Percentiles rank a stretch among this genome's conserved stretches.
These are phyloP conservation scores for Blera fallax DNA, from an alignment of 2,888 invertebrate species.

Conservation along the genomic window DNA sequence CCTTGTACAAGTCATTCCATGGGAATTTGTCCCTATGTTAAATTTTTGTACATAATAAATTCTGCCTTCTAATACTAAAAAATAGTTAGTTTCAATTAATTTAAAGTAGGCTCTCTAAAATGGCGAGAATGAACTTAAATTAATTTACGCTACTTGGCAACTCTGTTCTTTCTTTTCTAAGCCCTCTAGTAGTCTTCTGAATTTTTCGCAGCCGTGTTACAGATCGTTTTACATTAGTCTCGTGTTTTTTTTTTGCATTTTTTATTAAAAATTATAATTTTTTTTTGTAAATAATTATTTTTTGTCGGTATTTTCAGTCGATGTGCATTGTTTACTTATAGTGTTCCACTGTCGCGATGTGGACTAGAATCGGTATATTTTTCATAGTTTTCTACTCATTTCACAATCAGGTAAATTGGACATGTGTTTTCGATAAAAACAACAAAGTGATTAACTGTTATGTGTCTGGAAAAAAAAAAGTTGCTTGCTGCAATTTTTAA, in stretches of 20 bases:
- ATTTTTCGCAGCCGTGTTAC: neutral
- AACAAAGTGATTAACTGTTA: neutral
- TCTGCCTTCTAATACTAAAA: no score
- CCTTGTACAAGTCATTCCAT: no score
- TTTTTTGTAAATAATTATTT: neutral
- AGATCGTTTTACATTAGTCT: neutral
- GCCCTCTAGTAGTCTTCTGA: neutral
- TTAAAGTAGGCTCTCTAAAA: no score
- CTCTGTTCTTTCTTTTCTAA: neutral
- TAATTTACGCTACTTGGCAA: neutral
- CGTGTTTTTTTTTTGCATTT: neutral
- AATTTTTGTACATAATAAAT: no score
- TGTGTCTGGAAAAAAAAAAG: neutral
- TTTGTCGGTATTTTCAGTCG: neutral
- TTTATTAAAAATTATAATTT: neutral
- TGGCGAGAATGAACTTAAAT: no score
- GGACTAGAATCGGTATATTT: constrained; percentile 10
- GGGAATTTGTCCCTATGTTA: no score
- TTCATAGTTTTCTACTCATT: neutral
- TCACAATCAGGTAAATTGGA: neutral
- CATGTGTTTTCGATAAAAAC: neutral
- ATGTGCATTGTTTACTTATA: neutral
- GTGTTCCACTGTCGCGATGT: constrained; percentile 12
- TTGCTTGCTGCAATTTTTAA: neutral
- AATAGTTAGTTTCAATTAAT: no score